These are phyloP conservation scores for Cydia pomonella DNA, from an alignment of 1,140 invertebrate species.

Conservation along the genomic window DNA sequence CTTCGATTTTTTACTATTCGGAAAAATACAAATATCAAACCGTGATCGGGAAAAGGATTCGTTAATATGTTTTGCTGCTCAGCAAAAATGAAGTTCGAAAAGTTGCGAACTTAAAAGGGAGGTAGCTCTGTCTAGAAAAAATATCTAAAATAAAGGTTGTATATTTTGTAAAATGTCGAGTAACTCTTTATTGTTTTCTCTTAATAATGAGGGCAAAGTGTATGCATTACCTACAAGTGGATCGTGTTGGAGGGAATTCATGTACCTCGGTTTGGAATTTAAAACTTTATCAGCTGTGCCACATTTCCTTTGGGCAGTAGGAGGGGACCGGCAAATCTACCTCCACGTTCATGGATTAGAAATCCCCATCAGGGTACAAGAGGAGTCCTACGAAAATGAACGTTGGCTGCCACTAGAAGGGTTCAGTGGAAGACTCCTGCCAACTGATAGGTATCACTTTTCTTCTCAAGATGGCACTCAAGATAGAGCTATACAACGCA, in stretches of 20 bases:
- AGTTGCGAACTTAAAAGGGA: background rate
- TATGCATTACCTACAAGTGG: slow-evolving; percentile 90
- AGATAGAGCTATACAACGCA: slow-evolving; percentile 88
- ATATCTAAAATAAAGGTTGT: background rate
- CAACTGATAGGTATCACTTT: slow-evolving; percentile 92
- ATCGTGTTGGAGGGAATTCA: slow-evolving; percentile 91
- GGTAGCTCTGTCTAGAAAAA: background rate
- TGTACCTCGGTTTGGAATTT: slow-evolving; percentile 91
- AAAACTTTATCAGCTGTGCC: slow-evolving; percentile 92
- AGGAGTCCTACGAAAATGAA: slow-evolving; percentile 96
- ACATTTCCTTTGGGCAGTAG: slow-evolving; percentile 94
- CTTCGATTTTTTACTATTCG: background rate
- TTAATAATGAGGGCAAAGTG: slow-evolving; percentile 93
- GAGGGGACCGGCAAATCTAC: slow-evolving; percentile 95
- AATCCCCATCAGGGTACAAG: slow-evolving; percentile 93
- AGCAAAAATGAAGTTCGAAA: background rate
- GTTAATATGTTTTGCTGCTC: background rate
- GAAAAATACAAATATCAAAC: background rate
- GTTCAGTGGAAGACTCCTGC: slow-evolving; percentile 89
- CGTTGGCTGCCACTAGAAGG: slow-evolving; percentile 95
- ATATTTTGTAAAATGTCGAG: slow-evolving; percentile 59
- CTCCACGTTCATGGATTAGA: slow-evolving; percentile 93
- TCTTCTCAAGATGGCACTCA: slow-evolving; percentile 91
- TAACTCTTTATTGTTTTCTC: slow-evolving; percentile 90
- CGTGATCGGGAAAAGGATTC: background rate